Evolutionary conservation across 2,888 invertebrate genomes (phyloP), one percentile per base, ranked within the genome.

Genomic region (Lissocephala sabroskyi): DNA sequence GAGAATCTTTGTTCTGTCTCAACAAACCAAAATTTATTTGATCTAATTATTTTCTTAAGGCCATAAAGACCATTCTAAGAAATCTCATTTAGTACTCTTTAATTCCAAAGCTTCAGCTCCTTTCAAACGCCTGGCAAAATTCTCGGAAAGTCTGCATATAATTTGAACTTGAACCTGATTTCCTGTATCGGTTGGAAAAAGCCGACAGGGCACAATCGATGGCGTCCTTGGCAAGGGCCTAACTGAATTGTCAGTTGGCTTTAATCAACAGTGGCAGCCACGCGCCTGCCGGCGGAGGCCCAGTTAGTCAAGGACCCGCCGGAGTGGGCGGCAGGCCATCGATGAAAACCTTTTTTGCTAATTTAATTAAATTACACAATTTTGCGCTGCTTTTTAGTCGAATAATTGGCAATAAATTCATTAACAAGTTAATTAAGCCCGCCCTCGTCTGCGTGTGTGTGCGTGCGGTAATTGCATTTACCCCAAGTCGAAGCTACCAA

Each of bases 401-500:
- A 67, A 75, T 71, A 71, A 71, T 71, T 71, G 75, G 63, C 75
- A 67, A 71, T 71, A 70, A 70, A 70, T 71, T 74, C 67, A 71
- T 71, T 71, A 71, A 70, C 67, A 71, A 63, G 61, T 71, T 67
- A 71, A 71, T 71, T 74, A 71, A 68, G 68, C 57, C 19, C 7
- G 10, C 18, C 29, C 3, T 41, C n/a, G n/a, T 30, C 3, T 45
- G 5, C 18, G 6, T 33, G 29, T 55, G 28, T 28, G 26, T 28
- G 32, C 41, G 17, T 40, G 57, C 19, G 41, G 41, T 52, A 52
- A 60, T 53, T 60, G 60, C 57, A 60, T 53, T 60, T 61, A 50
- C 45, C n/a, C n/a, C n/a, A n/a, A 32, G 13, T 32, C 13, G 13
- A 32, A n/a, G 13, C 30, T 13, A 32, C 13, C 13, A 32, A 32